Base-by-base conservation (phyloP, 2,888 invertebrate genomes). In the Eustalomyia histrio region DNA sequence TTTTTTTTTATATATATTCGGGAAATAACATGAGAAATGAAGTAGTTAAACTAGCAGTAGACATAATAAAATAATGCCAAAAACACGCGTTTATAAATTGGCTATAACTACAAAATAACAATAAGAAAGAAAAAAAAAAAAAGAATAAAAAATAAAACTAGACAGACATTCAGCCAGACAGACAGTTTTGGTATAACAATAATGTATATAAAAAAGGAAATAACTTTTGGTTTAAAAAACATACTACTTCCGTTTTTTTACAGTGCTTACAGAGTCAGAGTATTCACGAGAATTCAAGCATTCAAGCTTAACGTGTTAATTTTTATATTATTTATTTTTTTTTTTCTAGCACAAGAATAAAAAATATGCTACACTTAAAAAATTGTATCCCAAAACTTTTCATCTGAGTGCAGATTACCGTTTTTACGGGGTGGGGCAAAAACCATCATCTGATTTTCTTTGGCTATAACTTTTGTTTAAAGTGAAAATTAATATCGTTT, bases 21-120 rank as follows among this genome's bases (percentile, higher is more conserved):
- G 57, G 3, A 21, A 39, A 39, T 39, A 39, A 6, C 21, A 57
- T 1, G 53, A 18, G 55, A 76, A 78, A 78, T 67, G 5, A 83
- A 84, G 80, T 72, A 68, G 76, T 63, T 55, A 76, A 80, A 72
- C 63, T 58, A 72, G 72, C 84, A 52, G 79, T 79, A 79, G 74
- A 79, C 69, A 74, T 76, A 82, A 79, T 83, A 86, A 87, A 87
- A 88, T 86, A 86, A 85, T 84, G 84, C 85, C 86, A 87, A 87
- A 88, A 87, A 87, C 86, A 87, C 83, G 84, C 84, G 84, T 83
- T 76, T 58, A 76, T 79, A 79, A 79, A 79, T 79, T 75, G 71
- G 69, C 72, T 52, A 75, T 71, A 71, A 82, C 29, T 16, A 43
- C 50, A 47, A 69, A 64, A 57, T 24, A 69, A 72, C 18, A 61